Conservation (phyloP, 2,797 vertebrate species). For the Smutsia gigantea region DNA sequence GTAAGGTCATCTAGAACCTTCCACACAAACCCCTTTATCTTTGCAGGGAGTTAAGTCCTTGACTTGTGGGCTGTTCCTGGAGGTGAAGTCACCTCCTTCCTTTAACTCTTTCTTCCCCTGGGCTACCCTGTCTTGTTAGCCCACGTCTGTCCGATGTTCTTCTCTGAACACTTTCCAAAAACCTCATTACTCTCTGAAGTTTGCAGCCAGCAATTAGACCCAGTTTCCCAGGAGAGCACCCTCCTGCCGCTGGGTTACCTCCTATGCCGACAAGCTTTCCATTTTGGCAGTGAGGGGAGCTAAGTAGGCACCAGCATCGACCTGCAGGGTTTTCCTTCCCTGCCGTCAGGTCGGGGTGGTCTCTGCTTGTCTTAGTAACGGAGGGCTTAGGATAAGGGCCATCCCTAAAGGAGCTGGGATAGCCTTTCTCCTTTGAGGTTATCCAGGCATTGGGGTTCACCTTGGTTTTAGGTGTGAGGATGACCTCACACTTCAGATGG, state of each 20-base stretch:
- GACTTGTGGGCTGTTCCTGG: not conserved
- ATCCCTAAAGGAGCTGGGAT: not conserved
- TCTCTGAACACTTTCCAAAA: constrained; percentile 23
- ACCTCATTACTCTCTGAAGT: not conserved
- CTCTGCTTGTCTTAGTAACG: not conserved
- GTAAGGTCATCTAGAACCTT: not conserved
- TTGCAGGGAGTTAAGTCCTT: not conserved
- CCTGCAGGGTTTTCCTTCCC: not conserved
- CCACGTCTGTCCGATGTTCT: not conserved
- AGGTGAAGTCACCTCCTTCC: not conserved
- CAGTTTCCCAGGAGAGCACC: not conserved
- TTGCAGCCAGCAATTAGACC: not conserved
- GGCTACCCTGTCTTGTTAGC: not conserved
- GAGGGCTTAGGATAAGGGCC: not conserved
- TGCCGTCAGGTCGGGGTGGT: not conserved
- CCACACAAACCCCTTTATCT: not conserved
- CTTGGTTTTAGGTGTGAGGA: not conserved
- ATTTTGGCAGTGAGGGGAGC: not conserved
- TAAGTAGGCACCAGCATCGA: not conserved
- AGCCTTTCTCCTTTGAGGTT: not conserved
- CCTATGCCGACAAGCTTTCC: accelerated
- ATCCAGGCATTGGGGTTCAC: not conserved
- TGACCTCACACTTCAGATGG: not conserved
- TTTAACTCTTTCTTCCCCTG: not conserved
- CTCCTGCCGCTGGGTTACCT: not conserved